A percentile compares a stretch with the other conserved stretches of the same genome.
Conservation (phyloP, 2,113 vertebrate species). For the Lipophrys pholis region DNA sequence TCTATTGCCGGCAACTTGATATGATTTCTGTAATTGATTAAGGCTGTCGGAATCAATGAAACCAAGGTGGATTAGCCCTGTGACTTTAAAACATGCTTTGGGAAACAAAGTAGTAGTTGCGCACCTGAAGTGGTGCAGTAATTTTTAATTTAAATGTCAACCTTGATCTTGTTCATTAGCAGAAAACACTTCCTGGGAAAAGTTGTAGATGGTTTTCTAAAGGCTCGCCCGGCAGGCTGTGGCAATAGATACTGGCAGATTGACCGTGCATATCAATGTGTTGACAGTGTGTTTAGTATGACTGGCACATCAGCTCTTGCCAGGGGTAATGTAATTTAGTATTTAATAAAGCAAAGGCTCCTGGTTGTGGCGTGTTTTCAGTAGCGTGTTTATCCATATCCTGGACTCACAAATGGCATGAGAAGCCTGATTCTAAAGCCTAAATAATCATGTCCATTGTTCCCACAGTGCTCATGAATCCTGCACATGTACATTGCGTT, state of each 20-base stretch:
- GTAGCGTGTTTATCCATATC: slow-evolving; percentile 9
- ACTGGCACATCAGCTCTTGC: neutral
- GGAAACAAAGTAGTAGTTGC: slow-evolving; percentile 18
- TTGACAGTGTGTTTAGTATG: slow-evolving; percentile 14
- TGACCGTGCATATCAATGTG: slow-evolving; percentile 35
- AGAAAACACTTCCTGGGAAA: slow-evolving; percentile 44
- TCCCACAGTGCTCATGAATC: neutral
- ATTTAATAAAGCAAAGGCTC: neutral
- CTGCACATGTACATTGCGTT: slow-evolving; percentile 5
- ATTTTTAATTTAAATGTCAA: slow-evolving; percentile 66
- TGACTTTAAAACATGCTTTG: slow-evolving; percentile 19
- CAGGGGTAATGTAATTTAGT: neutral
- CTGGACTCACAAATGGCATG: slow-evolving; percentile 15
- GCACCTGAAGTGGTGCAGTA: slow-evolving; percentile 12
- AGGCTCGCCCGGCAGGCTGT: neutral
- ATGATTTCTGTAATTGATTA: slow-evolving; percentile 34
- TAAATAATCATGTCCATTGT: slow-evolving; percentile 16
- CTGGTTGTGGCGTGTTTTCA: neutral
- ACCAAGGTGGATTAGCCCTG: neutral
- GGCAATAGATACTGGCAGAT: slow-evolving; percentile 20
- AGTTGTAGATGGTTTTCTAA: slow-evolving; percentile 41
- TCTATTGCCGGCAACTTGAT: slow-evolving; percentile 11
- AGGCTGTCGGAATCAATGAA: slow-evolving; percentile 34
- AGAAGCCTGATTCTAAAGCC: slow-evolving; percentile 22
- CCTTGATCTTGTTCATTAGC: slow-evolving; percentile 61